Base-by-base conservation (phyloP, 2,888 invertebrate genomes). In the Synergus laeviventris region DNA sequence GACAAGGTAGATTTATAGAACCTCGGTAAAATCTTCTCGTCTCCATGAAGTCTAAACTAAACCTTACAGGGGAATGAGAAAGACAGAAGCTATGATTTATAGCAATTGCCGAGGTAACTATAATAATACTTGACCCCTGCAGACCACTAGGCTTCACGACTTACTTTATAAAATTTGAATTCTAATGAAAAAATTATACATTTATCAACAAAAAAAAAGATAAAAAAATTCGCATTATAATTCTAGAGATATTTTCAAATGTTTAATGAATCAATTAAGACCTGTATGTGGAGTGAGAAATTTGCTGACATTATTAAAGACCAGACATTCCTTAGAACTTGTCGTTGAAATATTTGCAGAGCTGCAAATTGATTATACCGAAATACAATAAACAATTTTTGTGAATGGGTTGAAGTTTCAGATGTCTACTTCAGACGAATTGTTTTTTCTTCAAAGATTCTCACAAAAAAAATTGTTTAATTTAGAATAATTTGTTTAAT, bases 1-100 rank as follows among this genome's bases (percentile, higher is more conserved):
- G 66, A 49, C 66, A 70, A 49, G 66, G 66, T n/a, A 49, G 66
- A 70, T 70, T 70, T 70, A 70, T 70, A 49, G 66, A 70, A 70
- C 45, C 66, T 49, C 66, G 8, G 49, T 45, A 70, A 70, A 70
- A 70, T 70, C 42, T 31, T 16, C 24, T 70, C 45, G 45, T 31
- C 66, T 70, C 24, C 45, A 24, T n/a, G 24, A 70, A 66, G 66
- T n/a, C 24, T n/a, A 31, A 24, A 14, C 31, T 18, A 38, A 39
- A 38, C 18, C 38, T 18, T 18, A n/a, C 39, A 45, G 14, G 66
- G 21, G 45, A 45, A 9, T 14, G 24, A 45, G 62, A n/a, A 62
- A 62, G 45, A 66, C 66, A 66, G 45, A 66, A 66, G 42, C 42
- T 42, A 39, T 64, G 64, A 64, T 42, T 64, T 64, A 64, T 64